A percentile compares a stretch with the other conserved stretches of the same genome.
These are phyloP conservation scores for Tenthredo distinguenda DNA, from an alignment of 2,888 invertebrate species.

Conservation along the genomic window DNA sequence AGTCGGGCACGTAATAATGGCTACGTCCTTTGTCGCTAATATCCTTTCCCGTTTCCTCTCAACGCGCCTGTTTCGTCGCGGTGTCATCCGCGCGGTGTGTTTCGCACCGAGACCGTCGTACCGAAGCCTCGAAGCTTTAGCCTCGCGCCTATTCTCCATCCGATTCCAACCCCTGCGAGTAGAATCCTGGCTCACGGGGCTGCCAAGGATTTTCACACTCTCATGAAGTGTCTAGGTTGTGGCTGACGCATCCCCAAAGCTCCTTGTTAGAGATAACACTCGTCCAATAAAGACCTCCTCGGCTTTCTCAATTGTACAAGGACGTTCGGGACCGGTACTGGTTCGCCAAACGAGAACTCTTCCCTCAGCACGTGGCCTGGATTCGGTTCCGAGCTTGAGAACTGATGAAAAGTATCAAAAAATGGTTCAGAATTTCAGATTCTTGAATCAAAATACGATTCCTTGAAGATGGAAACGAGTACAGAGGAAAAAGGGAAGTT, in stretches of 20 bases:
- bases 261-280: conserved; percentile 32
- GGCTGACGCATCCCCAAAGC: conserved; percentile 8
- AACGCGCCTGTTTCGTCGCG: background rate
- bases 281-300: conserved; percentile 20
- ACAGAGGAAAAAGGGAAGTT: background rate
- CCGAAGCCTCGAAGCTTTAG: background rate
- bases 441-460: background rate
- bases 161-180: background rate
- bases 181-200: background rate
- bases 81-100: background rate
- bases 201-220: conserved; percentile 36
- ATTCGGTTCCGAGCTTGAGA: background rate
- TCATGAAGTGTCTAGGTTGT: conserved; percentile 32
- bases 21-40: conserved; percentile 68
- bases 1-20: conserved; percentile 68
- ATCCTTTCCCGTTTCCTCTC: conserved; percentile 56
- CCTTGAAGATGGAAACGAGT: background rate
- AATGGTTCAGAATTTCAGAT: background rate
- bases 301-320: background rate
- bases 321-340: background rate
- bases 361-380: background rate
- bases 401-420: background rate
- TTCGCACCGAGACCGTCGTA: background rate
- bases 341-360: background rate
- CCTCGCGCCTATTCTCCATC: background rate